Evolutionary conservation across 2,113 vertebrate genomes (phyloP).

Genomic region (Bujurquina vittata): DNA sequence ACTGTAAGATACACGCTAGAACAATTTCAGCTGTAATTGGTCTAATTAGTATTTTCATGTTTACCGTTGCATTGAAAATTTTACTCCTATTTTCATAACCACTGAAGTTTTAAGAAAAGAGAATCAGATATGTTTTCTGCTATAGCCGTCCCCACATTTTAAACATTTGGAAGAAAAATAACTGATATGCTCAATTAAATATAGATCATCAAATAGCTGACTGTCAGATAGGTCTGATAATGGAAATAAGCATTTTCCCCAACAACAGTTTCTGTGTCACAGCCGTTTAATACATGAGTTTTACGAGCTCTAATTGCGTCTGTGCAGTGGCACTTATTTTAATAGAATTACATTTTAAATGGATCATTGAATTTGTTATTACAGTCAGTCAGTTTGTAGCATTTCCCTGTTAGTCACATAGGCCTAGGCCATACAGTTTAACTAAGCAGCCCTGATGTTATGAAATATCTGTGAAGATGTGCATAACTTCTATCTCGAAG

Average conservation of each 20-base stretch:
- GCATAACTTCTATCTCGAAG: not conserved
- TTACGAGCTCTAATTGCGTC: slow-evolving; percentile 20
- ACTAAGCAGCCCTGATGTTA: not conserved
- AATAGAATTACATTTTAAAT: slow-evolving; percentile 6
- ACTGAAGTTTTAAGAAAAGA: not conserved
- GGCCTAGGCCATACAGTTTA: not conserved
- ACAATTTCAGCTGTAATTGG: not conserved
- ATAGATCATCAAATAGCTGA: not conserved
- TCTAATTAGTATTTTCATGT: not conserved
- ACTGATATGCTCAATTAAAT: not conserved
- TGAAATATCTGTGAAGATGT: not conserved
- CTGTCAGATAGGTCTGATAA: not conserved
- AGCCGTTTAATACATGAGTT: not conserved
- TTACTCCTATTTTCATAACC: not conserved
- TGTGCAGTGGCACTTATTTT: slow-evolving; percentile 23
- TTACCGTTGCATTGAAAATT: not conserved
- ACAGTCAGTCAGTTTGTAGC: not conserved
- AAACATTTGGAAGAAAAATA: not conserved
- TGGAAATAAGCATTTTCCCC: not conserved
- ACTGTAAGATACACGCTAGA: not conserved
- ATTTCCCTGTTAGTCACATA: not conserved
- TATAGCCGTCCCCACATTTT: not conserved
- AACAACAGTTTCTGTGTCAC: not conserved
- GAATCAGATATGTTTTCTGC: not conserved
- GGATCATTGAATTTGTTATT: not conserved